Evolutionary conservation across 2,113 vertebrate genomes (phyloP), one percentile per base, ranked within the genome.

Genomic region (Psittacara wagleri): DNA sequence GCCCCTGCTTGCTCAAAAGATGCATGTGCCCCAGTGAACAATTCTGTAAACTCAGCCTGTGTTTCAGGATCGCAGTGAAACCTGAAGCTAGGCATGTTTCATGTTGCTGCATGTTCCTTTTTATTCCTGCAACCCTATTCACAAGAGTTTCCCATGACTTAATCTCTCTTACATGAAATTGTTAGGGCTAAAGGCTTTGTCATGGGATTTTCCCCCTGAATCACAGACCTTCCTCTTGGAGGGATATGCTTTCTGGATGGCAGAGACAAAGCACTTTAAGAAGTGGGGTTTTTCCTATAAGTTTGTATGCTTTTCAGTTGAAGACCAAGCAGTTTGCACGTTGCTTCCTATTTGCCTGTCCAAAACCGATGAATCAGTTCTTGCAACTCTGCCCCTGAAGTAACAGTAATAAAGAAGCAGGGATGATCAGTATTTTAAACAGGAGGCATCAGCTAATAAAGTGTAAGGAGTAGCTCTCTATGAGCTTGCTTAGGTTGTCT

Each of bases 31-130:
- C 8, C 74, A 14, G 48, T 0, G 1, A 57, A n/a, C 27, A 69
- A 6, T 10, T 12, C 79, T 23, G 11, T 10, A 31, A 75, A 19
- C 29, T 0, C 1, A 6, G 76, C 23, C 57, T 1, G 8, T 28
- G 16, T 61, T 72, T 92, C 61, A 16, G 52, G 80, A 41, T 25
- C 0, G 1, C 8, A 1, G 61, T 37, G 73, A 81, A 86, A 61
- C 29, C 78, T 17, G 48, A 75, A 61, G 80, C 51, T 9, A 72
- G 70, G 33, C 11, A 5, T 94, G 83, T 94, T 97, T 94, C 96
- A 76, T 96, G 95, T 97, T 86, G 90, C 88, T 93, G 94, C 93
- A 96, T 96, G 96, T 95, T 96, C 54, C 85, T 88, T 83, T 92
- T 86, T 93, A 93, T 86, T 77, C 94, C 11, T 83, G 90, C 72